Percentiles rank a stretch among this genome's conserved stretches.
Conservation (phyloP, 2,888 invertebrate species). For the Morpho deidamia region DNA sequence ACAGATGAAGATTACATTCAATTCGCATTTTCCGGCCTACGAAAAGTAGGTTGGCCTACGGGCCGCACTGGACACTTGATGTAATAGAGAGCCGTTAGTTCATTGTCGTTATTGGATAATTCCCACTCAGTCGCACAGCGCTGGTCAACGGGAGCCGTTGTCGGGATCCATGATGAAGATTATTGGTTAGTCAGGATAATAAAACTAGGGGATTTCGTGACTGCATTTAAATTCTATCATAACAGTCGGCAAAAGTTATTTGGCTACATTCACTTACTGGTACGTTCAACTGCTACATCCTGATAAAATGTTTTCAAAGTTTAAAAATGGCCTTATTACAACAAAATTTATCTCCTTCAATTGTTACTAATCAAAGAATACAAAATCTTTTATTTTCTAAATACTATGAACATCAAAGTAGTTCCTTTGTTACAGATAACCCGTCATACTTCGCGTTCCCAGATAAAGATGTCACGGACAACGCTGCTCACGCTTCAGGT, state of each 20-base stretch:
- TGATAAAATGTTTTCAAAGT: too few relatives aligned
- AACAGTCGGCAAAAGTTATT: background rate
- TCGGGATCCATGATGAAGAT: conserved; percentile 24
- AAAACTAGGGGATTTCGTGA: background rate
- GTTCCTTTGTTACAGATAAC: conserved; percentile 80
- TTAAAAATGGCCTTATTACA: too few relatives aligned
- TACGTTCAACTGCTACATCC: too few relatives aligned
- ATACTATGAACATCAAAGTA: background rate
- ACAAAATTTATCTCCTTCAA: too few relatives aligned
- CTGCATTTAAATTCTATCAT: background rate
- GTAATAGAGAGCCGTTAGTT: conserved; percentile 71
- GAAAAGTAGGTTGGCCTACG: conserved; percentile 66
- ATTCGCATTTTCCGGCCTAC: conserved; percentile 75
- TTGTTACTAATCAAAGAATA: too few relatives aligned
- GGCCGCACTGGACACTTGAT: conserved; percentile 58
- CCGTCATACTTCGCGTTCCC: conserved; percentile 87
- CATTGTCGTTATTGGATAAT: conserved; percentile 76
- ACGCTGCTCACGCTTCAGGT: conserved; percentile 42
- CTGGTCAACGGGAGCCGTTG: conserved; percentile 28
- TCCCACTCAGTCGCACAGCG: conserved; percentile 49
- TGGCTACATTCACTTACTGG: too few relatives aligned
- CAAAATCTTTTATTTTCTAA: background rate
- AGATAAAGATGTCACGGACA: conserved; percentile 66
- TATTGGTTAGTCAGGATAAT: conserved; percentile 22
- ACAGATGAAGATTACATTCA: conserved; percentile 70